Evolutionary conservation across 2,888 invertebrate species (phyloP).

Genomic region (Bhutanitis thaidina): DNA sequence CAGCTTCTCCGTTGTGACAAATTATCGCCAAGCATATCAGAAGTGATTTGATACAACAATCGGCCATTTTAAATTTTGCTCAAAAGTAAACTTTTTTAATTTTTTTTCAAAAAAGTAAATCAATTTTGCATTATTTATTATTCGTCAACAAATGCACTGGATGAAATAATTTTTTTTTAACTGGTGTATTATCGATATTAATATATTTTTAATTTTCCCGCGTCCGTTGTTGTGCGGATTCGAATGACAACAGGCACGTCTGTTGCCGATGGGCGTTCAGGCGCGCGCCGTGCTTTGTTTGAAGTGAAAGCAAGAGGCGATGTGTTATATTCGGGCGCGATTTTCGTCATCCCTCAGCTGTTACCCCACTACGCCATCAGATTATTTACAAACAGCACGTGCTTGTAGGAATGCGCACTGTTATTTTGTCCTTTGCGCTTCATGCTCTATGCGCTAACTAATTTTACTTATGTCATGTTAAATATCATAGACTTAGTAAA

Average conservation of each 20-base stretch:
- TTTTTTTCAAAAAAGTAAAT: background rate
- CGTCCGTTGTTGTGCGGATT: slow-evolving; percentile 56
- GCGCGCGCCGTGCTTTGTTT: slow-evolving; percentile 65
- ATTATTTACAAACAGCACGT: slow-evolving; percentile 43
- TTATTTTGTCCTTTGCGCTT: slow-evolving; percentile 24
- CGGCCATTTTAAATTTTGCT: slow-evolving; percentile 50
- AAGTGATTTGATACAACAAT: slow-evolving; percentile 49
- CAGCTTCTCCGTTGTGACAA: slow-evolving; percentile 56
- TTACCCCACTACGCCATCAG: slow-evolving; percentile 49
- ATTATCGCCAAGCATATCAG: slow-evolving; percentile 56
- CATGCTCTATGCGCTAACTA: slow-evolving; percentile 16
- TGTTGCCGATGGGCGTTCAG: slow-evolving; percentile 43
- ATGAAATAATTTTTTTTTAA: slow-evolving; percentile 25
- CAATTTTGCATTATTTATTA: slow-evolving; percentile 16
- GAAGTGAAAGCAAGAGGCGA: slow-evolving; percentile 72
- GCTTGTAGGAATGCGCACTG: slow-evolving; percentile 23
- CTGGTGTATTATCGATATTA: background rate
- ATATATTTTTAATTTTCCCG: slow-evolving; percentile 37
- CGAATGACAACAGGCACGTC: slow-evolving; percentile 51
- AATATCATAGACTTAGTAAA: slow-evolving; percentile 17
- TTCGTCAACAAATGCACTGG: slow-evolving; percentile 29
- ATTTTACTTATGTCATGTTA: slow-evolving; percentile 21
- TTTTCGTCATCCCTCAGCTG: slow-evolving; percentile 71
- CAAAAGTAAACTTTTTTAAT: slow-evolving; percentile 16
- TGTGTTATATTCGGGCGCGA: slow-evolving; percentile 68